These are phyloP conservation scores for Mizuhopecten yessoensis DNA, from an alignment of 1,140 invertebrate genomes.

Conservation along the genomic window DNA sequence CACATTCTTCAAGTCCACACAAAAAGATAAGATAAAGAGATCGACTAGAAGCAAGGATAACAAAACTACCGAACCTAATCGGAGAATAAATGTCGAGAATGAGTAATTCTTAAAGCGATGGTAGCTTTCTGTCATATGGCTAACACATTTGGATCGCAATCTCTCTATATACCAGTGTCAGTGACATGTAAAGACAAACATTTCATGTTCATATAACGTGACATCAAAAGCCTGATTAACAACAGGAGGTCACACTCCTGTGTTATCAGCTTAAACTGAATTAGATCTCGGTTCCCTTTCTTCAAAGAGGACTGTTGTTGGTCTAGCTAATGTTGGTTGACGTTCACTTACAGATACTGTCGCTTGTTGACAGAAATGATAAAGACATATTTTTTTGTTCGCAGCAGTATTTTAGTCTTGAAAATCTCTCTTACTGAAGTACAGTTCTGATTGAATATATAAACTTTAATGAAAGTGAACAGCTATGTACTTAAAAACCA, in stretches of 20 bases:
- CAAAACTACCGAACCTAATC: background rate
- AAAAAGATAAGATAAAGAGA: conserved; percentile 7
- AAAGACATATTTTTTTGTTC: too few species aligned
- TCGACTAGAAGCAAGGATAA: background rate
- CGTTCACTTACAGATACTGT: too few species aligned
- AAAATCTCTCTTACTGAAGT: too few species aligned
- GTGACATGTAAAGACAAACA: background rate
- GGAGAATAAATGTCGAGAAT: background rate
- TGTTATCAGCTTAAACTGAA: background rate
- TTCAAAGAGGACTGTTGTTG: too few species aligned
- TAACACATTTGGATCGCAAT: background rate
- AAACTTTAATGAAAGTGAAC: too few species aligned
- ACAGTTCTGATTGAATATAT: too few species aligned
- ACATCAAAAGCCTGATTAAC: too few species aligned
- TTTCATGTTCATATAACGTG: background rate
- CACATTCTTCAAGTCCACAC: background rate
- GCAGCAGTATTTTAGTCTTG: too few species aligned
- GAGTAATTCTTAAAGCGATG: background rate
- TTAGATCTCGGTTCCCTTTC: background rate
- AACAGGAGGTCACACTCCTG: too few species aligned
- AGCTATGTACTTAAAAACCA: too few species aligned
- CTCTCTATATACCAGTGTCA: background rate
- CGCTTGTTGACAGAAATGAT: too few species aligned
- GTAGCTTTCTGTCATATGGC: background rate
- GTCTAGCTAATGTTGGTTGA: too few species aligned